A percentile compares a stretch with the other conserved stretches of the same genome.
Evolutionary conservation across 1,140 invertebrate genomes (phyloP).

Genomic region (Mercenaria mercenaria): DNA sequence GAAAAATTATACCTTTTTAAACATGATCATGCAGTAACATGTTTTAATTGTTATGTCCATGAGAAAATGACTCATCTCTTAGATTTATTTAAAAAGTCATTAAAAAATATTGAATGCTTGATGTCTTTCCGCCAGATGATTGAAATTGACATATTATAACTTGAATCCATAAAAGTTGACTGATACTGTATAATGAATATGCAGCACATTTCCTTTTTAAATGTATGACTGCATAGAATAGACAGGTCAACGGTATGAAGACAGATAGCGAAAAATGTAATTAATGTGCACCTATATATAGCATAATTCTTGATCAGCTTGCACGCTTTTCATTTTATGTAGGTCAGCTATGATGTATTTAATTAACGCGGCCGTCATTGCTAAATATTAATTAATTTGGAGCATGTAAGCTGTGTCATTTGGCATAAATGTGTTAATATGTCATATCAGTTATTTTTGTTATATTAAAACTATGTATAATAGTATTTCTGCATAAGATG

Average conservation of each 20-base stretch:
- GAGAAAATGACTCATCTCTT: too few relatives aligned
- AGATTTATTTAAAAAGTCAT: too few relatives aligned
- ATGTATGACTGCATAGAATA: slow-evolving; percentile 20
- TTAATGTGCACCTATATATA: slow-evolving; percentile 37
- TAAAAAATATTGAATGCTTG: too few relatives aligned
- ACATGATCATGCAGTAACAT: too few relatives aligned
- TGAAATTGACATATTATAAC: background rate
- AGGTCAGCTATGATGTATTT: slow-evolving; percentile 1
- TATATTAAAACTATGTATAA: too few relatives aligned
- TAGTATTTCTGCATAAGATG: too few relatives aligned
- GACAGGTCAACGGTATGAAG: background rate
- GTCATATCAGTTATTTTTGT: too few relatives aligned
- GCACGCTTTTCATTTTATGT: slow-evolving; percentile 13
- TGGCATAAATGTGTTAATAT: too few relatives aligned
- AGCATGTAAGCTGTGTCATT: too few relatives aligned
- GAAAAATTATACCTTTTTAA: too few relatives aligned
- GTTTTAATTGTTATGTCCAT: too few relatives aligned
- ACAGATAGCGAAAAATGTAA: slow-evolving; percentile 32
- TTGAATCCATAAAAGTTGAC: background rate
- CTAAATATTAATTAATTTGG: too few relatives aligned
- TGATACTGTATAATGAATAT: background rate
- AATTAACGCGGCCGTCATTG: background rate
- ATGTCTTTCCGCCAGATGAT: background rate
- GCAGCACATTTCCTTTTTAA: background rate
- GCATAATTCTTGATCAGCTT: slow-evolving; percentile 1